Percentiles rank a stretch among this genome's conserved stretches.
Evolutionary conservation across 2,113 vertebrate genomes (phyloP).

Genomic region (human): GRCh38 chrX:51901501-51902000

Average conservation of each 20-base stretch:
- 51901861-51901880: slow-evolving; percentile 65
- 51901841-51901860: slow-evolving; percentile 72
- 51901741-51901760: slow-evolving; percentile 80
- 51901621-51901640: slow-evolving; percentile 77
- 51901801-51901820: slow-evolving; percentile 78
- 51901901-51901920: slow-evolving; percentile 81
- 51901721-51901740: slow-evolving; percentile 79
- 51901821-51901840: slow-evolving; percentile 76
- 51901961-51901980: background rate
- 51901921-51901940: slow-evolving; percentile 72
- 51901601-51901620: slow-evolving; percentile 77
- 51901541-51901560: slow-evolving; percentile 73
- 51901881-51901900: slow-evolving; percentile 79
- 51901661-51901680: slow-evolving; percentile 77
- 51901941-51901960: slow-evolving; percentile 57
- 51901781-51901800: slow-evolving; percentile 79
- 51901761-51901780: slow-evolving; percentile 77
- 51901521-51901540: slow-evolving; percentile 39
- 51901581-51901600: slow-evolving; percentile 78
- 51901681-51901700: slow-evolving; percentile 77
- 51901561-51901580: slow-evolving; percentile 78
- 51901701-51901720: slow-evolving; percentile 80
- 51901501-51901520: background rate
- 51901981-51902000: background rate
- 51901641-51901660: slow-evolving; percentile 75